Percentiles rank a stretch among this genome's conserved stretches.
Evolutionary conservation across 30 jellyfish, hydroid and myxozoan species (phyloP).

Genomic region (Clytia hemisphaerica): DNA sequence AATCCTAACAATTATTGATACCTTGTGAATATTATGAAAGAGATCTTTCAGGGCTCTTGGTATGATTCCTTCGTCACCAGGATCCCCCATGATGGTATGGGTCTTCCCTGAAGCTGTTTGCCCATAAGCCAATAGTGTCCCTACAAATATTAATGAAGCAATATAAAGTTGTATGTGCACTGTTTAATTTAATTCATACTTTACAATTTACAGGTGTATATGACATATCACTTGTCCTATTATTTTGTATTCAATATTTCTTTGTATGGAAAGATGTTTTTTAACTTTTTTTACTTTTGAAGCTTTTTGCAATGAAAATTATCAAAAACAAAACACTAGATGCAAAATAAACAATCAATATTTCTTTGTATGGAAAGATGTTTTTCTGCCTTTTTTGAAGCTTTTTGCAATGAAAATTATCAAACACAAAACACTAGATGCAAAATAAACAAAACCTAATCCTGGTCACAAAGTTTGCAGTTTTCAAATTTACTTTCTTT

Average conservation of each 20-base stretch:
- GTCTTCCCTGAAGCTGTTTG: conserved; percentile 94
- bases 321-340: too few species aligned
- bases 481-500: not conserved
- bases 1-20: too few species aligned
- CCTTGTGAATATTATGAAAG: conserved; percentile 48
- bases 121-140: conserved; percentile 86
- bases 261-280: too few species aligned
- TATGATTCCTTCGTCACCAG: conserved; percentile 58
- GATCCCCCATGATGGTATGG: conserved; percentile 75
- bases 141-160: conserved; percentile 4
- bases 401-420: too few species aligned
- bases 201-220: not conserved
- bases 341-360: not conserved
- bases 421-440: too few species aligned
- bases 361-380: not conserved
- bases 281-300: too few species aligned
- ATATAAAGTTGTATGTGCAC: not conserved
- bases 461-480: not conserved
- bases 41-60: conserved; percentile 67
- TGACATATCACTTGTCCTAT: not conserved
- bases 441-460: not conserved
- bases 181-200: not conserved
- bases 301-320: too few species aligned
- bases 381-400: too few species aligned
- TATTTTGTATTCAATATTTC: not conserved